Evolutionary conservation across 2,888 invertebrate genomes (phyloP).

Genomic region (Cosmia pyralina): DNA sequence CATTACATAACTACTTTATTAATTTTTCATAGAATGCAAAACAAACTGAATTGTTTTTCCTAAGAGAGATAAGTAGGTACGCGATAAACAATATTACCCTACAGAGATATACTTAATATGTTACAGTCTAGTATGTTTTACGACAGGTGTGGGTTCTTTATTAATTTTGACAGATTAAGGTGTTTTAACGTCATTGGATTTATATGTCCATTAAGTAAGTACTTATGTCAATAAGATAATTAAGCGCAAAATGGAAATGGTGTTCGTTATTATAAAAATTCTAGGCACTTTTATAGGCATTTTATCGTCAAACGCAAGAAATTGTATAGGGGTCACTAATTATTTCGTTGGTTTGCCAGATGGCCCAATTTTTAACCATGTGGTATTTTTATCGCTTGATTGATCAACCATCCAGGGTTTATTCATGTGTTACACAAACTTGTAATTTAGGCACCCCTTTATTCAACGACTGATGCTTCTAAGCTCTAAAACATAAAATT

Average conservation of each 20-base stretch:
- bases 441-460: not conserved
- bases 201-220: no score
- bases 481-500: not conserved
- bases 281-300: no score
- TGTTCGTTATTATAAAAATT: no score
- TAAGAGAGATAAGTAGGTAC: not conserved
- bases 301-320: not conserved
- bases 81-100: conserved; percentile 20
- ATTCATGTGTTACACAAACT: no score
- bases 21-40: conserved; percentile 23
- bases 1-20: not conserved
- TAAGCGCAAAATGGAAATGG: no score
- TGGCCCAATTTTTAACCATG: not conserved
- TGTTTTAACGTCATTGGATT: no score
- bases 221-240: no score
- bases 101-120: not conserved
- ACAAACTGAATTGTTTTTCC: conserved; percentile 39
- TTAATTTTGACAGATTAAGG: not conserved
- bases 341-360: conserved; percentile 4
- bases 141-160: not conserved
- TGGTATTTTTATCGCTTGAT: conserved; percentile 18
- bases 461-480: not conserved
- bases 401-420: conserved; percentile 17
- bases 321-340: not conserved
- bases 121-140: not conserved